A percentile compares a stretch with the other conserved stretches of the same genome.
Conservation (phyloP, 2,113 vertebrate genomes). For the human (Homo sapiens) region GRCh38 chr18:59464501-59465000, state of each 20-base stretch:
- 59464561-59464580: neutral
- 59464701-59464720: slow-evolving; percentile 8
- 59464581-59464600: neutral
- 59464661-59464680: neutral
- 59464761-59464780: neutral
- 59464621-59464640: too few species aligned
- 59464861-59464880: neutral
- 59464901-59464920: too few species aligned
- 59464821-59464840: neutral
- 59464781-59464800: neutral
- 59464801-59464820: neutral
- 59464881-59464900: neutral
- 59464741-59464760: slow-evolving; percentile 40
- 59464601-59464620: neutral
- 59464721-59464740: neutral
- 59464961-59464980: neutral
- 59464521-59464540: neutral
- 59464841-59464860: neutral
- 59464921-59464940: neutral
- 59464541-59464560: fast-evolving
- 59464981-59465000: neutral
- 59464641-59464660: neutral
- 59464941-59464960: neutral
- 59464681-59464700: neutral
- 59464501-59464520: neutral